phyloP scores from a whole-genome alignment of 2,113 vertebrate species.

The Shinisaurus crocodilurus region DNA sequence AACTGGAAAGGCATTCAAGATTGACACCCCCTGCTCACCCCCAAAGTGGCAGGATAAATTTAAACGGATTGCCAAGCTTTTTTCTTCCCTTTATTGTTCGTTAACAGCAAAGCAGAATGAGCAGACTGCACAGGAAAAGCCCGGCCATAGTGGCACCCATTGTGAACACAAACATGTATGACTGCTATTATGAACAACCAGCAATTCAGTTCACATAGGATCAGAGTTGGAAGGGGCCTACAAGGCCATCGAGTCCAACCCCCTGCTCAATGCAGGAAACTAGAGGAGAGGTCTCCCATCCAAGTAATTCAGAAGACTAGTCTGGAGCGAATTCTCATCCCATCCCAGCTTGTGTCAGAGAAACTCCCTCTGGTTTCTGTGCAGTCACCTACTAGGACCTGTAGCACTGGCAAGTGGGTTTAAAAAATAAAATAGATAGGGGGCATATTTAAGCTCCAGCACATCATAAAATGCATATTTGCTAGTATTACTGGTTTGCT shows the following conservation, averaged over 20 bases:
- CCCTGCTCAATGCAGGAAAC: too few relatives aligned
- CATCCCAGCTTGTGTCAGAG: not conserved
- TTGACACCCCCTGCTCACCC: not conserved
- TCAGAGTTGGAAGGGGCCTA: too few relatives aligned
- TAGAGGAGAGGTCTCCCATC: too few relatives aligned
- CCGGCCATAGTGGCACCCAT: conserved; percentile 58
- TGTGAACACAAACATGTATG: conserved; percentile 11
- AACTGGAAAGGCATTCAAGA: not conserved
- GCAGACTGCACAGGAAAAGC: conserved; percentile 46
- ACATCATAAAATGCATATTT: not conserved
- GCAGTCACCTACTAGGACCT: not conserved
- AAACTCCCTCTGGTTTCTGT: not conserved
- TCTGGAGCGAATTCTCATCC: conserved; percentile 10
- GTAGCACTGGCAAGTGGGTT: not conserved
- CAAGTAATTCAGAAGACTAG: conserved; percentile 52
- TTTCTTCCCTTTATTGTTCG: conserved; percentile 55
- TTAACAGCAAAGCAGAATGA: conserved; percentile 59
- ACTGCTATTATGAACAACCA: conserved; percentile 31
- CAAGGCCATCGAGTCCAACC: too few relatives aligned
- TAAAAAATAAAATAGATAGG: not conserved
- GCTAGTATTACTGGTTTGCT: too few relatives aligned
- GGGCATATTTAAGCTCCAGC: not conserved
- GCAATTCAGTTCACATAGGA: too few relatives aligned
- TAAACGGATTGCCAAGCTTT: conserved; percentile 57
- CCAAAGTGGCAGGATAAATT: conserved; percentile 56